These are phyloP conservation scores for Perizoma affinitatum DNA, from an alignment of 2,888 invertebrate species.

Conservation along the genomic window DNA sequence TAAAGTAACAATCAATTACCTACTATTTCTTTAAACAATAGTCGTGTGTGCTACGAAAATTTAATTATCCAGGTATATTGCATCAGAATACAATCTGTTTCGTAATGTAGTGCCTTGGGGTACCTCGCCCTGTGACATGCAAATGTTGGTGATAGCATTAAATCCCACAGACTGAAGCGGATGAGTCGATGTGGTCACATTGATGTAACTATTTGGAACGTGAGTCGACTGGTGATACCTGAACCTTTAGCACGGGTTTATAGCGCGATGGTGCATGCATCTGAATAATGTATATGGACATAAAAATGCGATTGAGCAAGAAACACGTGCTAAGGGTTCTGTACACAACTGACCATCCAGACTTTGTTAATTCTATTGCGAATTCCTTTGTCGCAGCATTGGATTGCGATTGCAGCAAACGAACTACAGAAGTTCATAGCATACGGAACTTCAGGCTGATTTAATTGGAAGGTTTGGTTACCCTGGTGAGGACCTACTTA, in stretches of 20 bases:
- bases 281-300: no score
- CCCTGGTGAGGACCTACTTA: constrained; percentile 12
- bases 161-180: constrained; percentile 71
- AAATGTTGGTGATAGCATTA: constrained; percentile 82
- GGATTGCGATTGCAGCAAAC: constrained; percentile 57
- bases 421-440: constrained; percentile 46
- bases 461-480: constrained; percentile 27
- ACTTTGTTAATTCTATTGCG: constrained; percentile 64
- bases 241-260: constrained; percentile 6
- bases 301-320: no score
- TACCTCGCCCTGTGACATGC: constrained; percentile 77
- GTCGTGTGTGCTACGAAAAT: constrained; percentile 46
- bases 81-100: constrained; percentile 58
- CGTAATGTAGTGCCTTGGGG: constrained; percentile 64
- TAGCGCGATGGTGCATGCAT: neutral
- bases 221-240: constrained; percentile 53
- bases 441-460: constrained; percentile 40
- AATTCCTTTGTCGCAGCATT: constrained; percentile 59
- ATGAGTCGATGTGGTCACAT: constrained; percentile 63
- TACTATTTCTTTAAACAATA: no score
- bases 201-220: constrained; percentile 72
- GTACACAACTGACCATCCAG: constrained; percentile 50
- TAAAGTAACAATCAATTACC: no score
- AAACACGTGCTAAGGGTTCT: constrained; percentile 31
- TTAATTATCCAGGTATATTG: constrained; percentile 63